Conservation (phyloP, 1,140 invertebrate species). For the Listronotus oregonensis region DNA sequence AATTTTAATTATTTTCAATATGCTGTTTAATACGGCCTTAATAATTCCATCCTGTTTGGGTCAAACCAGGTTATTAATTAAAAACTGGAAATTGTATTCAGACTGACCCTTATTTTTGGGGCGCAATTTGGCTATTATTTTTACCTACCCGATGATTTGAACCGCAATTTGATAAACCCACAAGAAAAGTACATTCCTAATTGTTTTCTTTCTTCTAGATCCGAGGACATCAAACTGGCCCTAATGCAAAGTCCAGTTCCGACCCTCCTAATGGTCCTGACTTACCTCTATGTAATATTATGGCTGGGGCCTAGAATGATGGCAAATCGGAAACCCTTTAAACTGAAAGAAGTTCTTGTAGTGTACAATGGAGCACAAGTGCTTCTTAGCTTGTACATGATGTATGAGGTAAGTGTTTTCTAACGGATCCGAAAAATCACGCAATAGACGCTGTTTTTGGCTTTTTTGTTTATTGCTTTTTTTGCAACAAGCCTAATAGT, state of each 20-base stretch:
- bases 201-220: constrained; percentile 66
- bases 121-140: too few relatives aligned
- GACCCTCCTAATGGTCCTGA: constrained; percentile 79
- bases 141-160: too few relatives aligned
- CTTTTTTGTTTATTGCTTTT: too few relatives aligned
- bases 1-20: too few relatives aligned
- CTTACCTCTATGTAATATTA: constrained; percentile 81
- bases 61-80: too few relatives aligned
- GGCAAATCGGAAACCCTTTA: constrained; percentile 85
- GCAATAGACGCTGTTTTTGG: not conserved
- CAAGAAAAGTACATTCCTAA: too few relatives aligned
- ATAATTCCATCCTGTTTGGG: too few relatives aligned
- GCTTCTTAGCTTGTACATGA: constrained; percentile 82
- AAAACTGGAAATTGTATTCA: too few relatives aligned
- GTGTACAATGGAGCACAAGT: constrained; percentile 90
- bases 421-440: not conserved
- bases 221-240: constrained; percentile 88
- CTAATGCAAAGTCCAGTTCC: constrained; percentile 89
- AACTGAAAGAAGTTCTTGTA: constrained; percentile 79
- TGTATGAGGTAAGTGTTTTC: constrained; percentile 75
- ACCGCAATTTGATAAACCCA: too few relatives aligned
- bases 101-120: too few relatives aligned
- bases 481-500: too few relatives aligned
- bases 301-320: constrained; percentile 84
- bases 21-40: too few relatives aligned